phyloP scores from a whole-genome alignment of 2,888 invertebrate genomes.

The Drosophila longiperda region DNA sequence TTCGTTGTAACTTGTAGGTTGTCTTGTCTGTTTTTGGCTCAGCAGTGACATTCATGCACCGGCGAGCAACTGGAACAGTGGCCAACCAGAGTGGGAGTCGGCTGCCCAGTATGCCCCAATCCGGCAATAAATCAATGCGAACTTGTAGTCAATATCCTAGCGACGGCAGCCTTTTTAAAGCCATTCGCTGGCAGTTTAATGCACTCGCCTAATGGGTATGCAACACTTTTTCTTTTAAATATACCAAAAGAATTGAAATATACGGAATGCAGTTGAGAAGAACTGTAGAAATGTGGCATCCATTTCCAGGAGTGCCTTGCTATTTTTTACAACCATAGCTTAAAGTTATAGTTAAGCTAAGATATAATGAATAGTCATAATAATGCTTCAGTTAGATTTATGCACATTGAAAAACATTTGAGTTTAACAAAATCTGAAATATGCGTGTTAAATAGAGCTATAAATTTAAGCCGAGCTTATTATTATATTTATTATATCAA shows the following conservation, averaged over 20 bases:
- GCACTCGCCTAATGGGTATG: constrained; percentile 27
- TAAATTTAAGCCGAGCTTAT: neutral
- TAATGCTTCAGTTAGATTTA: neutral
- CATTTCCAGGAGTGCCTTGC: neutral
- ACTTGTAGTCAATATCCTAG: constrained; percentile 37
- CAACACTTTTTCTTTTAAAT: constrained; percentile 22
- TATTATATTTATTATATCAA: neutral
- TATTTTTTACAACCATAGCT: neutral
- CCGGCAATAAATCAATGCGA: constrained; percentile 74
- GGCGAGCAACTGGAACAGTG: constrained; percentile 51
- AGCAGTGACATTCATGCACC: constrained; percentile 78
- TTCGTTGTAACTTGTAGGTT: constrained; percentile 52
- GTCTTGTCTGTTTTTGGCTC: constrained; percentile 76
- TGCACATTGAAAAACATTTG: neutral
- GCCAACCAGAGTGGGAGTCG: neutral
- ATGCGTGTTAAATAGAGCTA: neutral
- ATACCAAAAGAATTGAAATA: too few relatives aligned
- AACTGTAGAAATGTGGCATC: neutral
- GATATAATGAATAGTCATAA: too few relatives aligned
- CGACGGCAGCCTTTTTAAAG: constrained; percentile 57
- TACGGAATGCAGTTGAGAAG: neutral
- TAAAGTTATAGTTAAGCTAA: neutral
- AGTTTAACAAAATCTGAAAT: neutral
- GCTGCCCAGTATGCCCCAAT: constrained; percentile 33
- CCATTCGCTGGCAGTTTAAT: constrained; percentile 42